A percentile compares a stretch with the other conserved stretches of the same genome.
phyloP scores from a whole-genome alignment of 2,113 vertebrate genomes.

The Hyperopisus bebe region DNA sequence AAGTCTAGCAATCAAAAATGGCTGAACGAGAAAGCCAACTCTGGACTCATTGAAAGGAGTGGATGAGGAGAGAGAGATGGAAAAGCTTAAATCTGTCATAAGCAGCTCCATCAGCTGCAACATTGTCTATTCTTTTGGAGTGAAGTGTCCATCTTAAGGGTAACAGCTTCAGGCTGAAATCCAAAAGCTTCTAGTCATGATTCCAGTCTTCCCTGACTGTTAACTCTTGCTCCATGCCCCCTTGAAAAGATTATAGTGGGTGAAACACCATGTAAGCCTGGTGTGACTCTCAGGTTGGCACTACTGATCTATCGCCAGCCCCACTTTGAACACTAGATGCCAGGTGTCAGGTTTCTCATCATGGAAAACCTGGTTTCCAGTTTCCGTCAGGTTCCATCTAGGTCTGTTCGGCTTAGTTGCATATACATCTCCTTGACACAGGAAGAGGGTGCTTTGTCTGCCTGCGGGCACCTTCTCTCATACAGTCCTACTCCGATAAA shows the following conservation, averaged over 20 bases:
- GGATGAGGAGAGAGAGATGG: background rate
- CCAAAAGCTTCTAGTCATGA: background rate
- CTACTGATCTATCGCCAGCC: background rate
- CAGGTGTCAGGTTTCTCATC: background rate
- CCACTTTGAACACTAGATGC: background rate
- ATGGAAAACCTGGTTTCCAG: background rate
- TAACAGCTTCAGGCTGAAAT: background rate
- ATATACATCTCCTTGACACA: slow-evolving; percentile 57
- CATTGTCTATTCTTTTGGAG: background rate
- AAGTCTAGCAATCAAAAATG: background rate
- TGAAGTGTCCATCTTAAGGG: background rate
- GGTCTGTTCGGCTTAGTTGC: background rate
- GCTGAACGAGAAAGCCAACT: background rate
- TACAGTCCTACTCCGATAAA: background rate
- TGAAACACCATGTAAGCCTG: background rate
- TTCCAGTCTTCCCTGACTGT: background rate
- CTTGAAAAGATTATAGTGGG: background rate
- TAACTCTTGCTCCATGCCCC: background rate
- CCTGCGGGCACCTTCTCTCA: slow-evolving; percentile 30
- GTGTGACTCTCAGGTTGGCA: background rate
- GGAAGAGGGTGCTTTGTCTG: slow-evolving; percentile 2
- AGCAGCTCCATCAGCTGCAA: background rate
- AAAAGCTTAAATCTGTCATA: background rate
- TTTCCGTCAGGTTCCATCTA: background rate
- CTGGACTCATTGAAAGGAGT: background rate